These are phyloP conservation scores for Callinectes sapidus DNA, from an alignment of 2,888 invertebrate genomes.

Conservation along the genomic window DNA sequence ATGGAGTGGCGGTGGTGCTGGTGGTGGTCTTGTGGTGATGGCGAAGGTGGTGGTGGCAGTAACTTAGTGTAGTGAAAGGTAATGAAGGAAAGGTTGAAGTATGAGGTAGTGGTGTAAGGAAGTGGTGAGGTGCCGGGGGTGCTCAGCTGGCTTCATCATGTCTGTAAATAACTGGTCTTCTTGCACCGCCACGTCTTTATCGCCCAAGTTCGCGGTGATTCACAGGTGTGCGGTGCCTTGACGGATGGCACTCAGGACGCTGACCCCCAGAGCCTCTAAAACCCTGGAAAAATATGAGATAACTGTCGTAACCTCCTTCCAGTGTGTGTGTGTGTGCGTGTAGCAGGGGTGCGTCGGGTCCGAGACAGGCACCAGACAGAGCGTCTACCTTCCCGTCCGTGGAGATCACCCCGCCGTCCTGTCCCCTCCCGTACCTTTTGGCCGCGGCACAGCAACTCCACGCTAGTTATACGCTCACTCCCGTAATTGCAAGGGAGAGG, in stretches of 20 bases:
- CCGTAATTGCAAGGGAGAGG: constrained; percentile 13
- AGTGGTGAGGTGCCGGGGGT: constrained; percentile 4
- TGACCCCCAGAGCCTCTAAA: neutral
- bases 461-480: constrained; percentile 24
- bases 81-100: neutral
- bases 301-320: neutral
- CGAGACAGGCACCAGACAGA: neutral
- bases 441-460: neutral
- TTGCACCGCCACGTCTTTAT: neutral
- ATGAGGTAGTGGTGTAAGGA: neutral
- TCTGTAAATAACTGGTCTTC: neutral
- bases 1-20: neutral
- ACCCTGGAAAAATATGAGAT: neutral
- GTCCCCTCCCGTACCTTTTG: neutral
- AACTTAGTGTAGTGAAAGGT: neutral
- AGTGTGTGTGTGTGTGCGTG: constrained; percentile 11
- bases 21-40: neutral
- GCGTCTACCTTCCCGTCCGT: neutral
- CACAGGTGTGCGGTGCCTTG: neutral
- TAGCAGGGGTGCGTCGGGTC: neutral
- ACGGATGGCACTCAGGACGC: neutral
- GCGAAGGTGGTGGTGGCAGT: neutral
- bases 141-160: neutral
- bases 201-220: neutral
- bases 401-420: neutral